phyloP scores from a whole-genome alignment of 64 coral and sea anemone genomes.

The Montipora foliosa region DNA sequence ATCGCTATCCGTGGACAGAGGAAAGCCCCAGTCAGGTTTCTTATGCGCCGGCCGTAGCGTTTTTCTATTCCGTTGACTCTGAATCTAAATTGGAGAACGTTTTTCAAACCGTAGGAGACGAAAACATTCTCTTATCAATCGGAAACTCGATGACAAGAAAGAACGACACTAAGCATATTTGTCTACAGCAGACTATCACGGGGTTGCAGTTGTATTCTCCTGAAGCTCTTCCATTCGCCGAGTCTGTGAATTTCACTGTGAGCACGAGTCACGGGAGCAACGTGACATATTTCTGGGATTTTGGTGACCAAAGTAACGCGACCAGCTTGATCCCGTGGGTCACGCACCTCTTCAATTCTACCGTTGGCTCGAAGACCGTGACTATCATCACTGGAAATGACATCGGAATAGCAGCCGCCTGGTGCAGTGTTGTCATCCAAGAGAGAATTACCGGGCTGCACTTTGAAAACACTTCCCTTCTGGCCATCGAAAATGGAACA shows the following conservation, averaged over 20 bases:
- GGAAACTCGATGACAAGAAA: not conserved
- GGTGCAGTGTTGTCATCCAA: constrained; percentile 32
- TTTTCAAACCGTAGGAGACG: not conserved
- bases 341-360: not conserved
- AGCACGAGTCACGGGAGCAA: not conserved
- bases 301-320: constrained; percentile 18
- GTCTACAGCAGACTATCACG: not conserved
- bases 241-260: not conserved
- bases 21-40: not conserved
- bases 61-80: not conserved
- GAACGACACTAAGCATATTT: not conserved
- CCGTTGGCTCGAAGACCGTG: not conserved
- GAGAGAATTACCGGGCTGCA: constrained; percentile 34
- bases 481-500: constrained; percentile 10
- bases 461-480: constrained; percentile 15
- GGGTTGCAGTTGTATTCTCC: not conserved
- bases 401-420: not conserved
- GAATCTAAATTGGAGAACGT: constrained; percentile 9
- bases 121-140: not conserved
- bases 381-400: constrained; percentile 28
- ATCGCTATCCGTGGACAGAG: constrained; percentile 3
- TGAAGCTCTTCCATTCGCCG: not conserved
- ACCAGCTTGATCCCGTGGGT: constrained; percentile 41
- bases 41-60: not conserved
- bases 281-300: constrained; percentile 38